Base-by-base conservation (phyloP, 2,113 vertebrate species). In the Paradoxurus hermaphroditus region DNA sequence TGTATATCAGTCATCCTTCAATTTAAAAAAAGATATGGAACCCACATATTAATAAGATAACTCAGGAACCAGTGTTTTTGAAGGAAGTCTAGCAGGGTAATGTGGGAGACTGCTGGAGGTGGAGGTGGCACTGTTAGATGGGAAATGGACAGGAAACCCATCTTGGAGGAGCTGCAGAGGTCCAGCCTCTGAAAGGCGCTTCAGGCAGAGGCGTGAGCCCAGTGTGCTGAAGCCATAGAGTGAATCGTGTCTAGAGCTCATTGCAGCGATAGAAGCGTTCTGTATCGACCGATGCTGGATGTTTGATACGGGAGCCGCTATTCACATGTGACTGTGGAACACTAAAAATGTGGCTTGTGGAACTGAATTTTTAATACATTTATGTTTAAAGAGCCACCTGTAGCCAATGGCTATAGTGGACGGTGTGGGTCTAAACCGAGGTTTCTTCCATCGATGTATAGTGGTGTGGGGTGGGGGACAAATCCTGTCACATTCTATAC, bases 191-290 rank as follows among this genome's bases (percentile, higher is more conserved):
- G 27, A 41, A 8, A 1, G 41, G 12, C 14, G 1, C 68, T 73
- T 36, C 34, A 36, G 7, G 19, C 21, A 16, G 13, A 65, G 68
- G 31, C 18, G 4, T 13, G 10, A 87, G 34, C 39, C 70, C 36
- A 1, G 2, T 34, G 6, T 49, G 23, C 49, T 59, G 14, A n/a
- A 7, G 21, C n/a, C 4, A 0, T 1, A 10, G 68, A 65, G 14
- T 46, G 3, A 78, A 7, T 13, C 3, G 2, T 6, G 3, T 46
- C n/a, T 13, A 31, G 25, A 11, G 14, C 27, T 62, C 44, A 3
- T 29, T 19, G 34, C 0, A 3, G 15, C 1, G 16, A 19, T 14
- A 1, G 16, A 21, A 27, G 15, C 14, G 23, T 19, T 63, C 36
- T 19, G 11, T 19, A 2, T 67, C 34, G 67, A 7, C n/a, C n/a